A percentile compares a stretch with the other conserved stretches of the same genome.
These are phyloP conservation scores for Pyrgilauda ruficollis DNA, from an alignment of 2,113 vertebrate genomes.

Conservation along the genomic window DNA sequence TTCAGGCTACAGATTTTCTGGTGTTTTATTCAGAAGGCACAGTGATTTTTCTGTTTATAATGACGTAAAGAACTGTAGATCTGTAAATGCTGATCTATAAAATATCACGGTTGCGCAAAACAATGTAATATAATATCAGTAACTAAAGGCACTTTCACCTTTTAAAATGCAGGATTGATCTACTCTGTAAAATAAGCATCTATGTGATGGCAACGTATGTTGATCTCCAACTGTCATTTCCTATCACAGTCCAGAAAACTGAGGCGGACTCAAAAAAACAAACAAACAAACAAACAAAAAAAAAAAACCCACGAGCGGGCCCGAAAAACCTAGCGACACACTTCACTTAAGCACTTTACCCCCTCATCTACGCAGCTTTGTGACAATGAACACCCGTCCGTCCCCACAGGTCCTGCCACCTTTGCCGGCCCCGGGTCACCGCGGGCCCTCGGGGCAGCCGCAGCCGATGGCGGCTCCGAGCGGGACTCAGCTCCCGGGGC, in stretches of 20 bases:
- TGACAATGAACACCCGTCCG: neutral
- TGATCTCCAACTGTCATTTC: neutral
- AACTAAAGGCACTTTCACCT: neutral
- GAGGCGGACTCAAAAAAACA: neutral
- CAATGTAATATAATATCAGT: neutral
- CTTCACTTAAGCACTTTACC: neutral
- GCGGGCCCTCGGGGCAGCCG: neutral
- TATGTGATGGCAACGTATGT: accelerated
- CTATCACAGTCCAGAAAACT: neutral
- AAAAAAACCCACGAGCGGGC: neutral
- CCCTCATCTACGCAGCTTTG: neutral
- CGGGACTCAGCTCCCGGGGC: neutral
- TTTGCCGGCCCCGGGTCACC: neutral
- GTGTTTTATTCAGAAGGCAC: neutral
- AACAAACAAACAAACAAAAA: too few relatives aligned
- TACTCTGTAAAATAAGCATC: neutral
- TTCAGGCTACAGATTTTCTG: neutral
- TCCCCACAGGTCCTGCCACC: neutral
- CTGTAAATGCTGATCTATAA: neutral
- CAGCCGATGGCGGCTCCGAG: neutral
- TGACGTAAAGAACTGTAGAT: neutral
- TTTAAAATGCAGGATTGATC: neutral
- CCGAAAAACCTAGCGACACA: neutral
- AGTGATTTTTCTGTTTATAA: neutral
- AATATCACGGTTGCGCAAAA: neutral